These are phyloP conservation scores for Etheostoma cragini DNA, from an alignment of 2,113 vertebrate genomes.

Conservation along the genomic window DNA sequence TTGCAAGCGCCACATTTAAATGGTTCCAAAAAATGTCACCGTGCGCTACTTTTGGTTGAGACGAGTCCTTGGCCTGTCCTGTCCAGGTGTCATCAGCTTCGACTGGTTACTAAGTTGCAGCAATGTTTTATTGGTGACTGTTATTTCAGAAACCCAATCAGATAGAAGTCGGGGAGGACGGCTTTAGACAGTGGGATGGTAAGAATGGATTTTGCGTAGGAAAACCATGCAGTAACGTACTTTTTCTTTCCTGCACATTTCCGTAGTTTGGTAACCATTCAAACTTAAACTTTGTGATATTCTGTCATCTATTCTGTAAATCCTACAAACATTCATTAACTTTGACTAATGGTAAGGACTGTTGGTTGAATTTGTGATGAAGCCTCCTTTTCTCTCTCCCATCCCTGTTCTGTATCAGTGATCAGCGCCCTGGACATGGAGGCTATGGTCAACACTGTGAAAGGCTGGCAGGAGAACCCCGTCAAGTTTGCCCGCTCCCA, in stretches of 20 bases:
- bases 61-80: constrained; percentile 79
- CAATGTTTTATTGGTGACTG: constrained; percentile 90
- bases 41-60: constrained; percentile 74
- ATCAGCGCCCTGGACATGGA: constrained; percentile 87
- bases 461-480: constrained; percentile 87
- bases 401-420: constrained; percentile 76
- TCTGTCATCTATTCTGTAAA: constrained; percentile 63
- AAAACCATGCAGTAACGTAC: constrained; percentile 87
- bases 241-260: constrained; percentile 83
- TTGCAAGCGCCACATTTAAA: background rate
- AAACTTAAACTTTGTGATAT: constrained; percentile 62
- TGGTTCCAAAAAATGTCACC: background rate
- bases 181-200: constrained; percentile 93
- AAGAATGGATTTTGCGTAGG: constrained; percentile 89
- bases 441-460: constrained; percentile 85
- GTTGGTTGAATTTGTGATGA: constrained; percentile 49
- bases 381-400: constrained; percentile 42
- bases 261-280: constrained; percentile 67
- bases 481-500: constrained; percentile 87
- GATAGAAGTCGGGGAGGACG: constrained; percentile 90
- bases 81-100: constrained; percentile 87
- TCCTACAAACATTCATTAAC: constrained; percentile 66
- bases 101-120: constrained; percentile 83
- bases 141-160: constrained; percentile 91
- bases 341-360: constrained; percentile 43